Evolutionary conservation across 2,888 invertebrate genomes (phyloP).

Genomic region (Spodoptera picta): DNA sequence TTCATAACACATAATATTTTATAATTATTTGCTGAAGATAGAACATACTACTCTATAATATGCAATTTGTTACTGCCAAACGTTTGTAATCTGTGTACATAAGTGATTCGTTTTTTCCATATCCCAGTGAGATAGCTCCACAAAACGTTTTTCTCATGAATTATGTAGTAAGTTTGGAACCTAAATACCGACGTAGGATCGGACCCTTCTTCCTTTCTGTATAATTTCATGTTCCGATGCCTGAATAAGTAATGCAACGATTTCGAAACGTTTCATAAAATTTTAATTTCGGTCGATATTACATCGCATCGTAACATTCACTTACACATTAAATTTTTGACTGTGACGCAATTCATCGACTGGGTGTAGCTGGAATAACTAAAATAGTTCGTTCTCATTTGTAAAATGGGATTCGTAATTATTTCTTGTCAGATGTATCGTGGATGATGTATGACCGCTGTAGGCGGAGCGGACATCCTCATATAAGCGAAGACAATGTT

Average conservation of each 20-base stretch:
- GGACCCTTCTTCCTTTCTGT: conserved; percentile 77
- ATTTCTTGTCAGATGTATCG: conserved; percentile 53
- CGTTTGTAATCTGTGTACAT: conserved; percentile 33
- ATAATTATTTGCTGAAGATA: too few species aligned
- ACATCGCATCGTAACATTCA: conserved; percentile 26
- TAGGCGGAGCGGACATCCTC: conserved; percentile 84
- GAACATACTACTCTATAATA: conserved; percentile 14
- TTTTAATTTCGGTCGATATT: conserved; percentile 75
- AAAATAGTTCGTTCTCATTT: conserved; percentile 26
- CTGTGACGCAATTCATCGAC: conserved; percentile 13
- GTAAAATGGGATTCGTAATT: conserved; percentile 44
- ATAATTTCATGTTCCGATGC: conserved; percentile 80
- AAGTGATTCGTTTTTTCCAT: conserved; percentile 40
- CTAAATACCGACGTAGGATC: conserved; percentile 53
- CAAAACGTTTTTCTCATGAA: conserved; percentile 64
- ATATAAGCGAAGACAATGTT: conserved; percentile 81
- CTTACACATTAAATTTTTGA: conserved; percentile 25
- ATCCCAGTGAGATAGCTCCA: conserved; percentile 43
- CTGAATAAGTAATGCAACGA: conserved; percentile 81
- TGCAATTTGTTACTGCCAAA: conserved; percentile 45
- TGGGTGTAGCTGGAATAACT: neutral
- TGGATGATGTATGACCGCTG: conserved; percentile 69
- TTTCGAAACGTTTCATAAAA: conserved; percentile 74
- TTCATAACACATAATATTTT: too few species aligned
- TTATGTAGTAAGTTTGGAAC: conserved; percentile 64